Conservation (phyloP, 2,888 invertebrate species). For the Nymphalis urticae region DNA sequence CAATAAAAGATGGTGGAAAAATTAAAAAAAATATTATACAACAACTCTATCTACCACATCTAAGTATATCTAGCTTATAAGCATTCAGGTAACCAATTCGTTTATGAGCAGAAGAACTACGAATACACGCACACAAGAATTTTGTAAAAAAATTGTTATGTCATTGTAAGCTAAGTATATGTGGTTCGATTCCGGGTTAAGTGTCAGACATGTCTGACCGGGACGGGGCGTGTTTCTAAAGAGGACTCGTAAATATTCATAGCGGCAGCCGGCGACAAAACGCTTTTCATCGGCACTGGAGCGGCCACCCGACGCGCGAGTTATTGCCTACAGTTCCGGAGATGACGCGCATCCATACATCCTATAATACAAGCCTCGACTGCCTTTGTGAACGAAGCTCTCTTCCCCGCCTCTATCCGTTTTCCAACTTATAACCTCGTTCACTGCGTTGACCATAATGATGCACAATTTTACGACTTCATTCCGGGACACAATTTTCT, state of each 20-base stretch:
- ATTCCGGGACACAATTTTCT: conserved; percentile 62
- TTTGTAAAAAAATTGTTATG: conserved; percentile 24
- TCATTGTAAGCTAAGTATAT: conserved; percentile 44
- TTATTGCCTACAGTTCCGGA: conserved; percentile 56
- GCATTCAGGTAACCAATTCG: too few relatives aligned
- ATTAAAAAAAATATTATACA: too few relatives aligned
- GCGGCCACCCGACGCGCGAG: conserved; percentile 72
- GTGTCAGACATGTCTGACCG: conserved; percentile 42
- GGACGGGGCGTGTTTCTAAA: conserved; percentile 54
- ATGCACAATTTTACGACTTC: conserved; percentile 52
- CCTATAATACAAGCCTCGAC: conserved; percentile 25
- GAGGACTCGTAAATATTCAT: conserved; percentile 72
- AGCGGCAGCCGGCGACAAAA: conserved; percentile 65
- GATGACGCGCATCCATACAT: conserved; percentile 48
- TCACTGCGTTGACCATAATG: conserved; percentile 35
- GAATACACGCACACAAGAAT: too few relatives aligned
- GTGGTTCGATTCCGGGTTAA: conserved; percentile 44
- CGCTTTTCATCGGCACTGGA: conserved; percentile 59
- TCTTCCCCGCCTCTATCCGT: conserved; percentile 19
- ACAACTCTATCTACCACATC: too few relatives aligned
- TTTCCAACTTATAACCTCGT: conserved; percentile 28
- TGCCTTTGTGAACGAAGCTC: conserved; percentile 20
- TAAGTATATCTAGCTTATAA: too few relatives aligned
- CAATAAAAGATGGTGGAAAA: too few relatives aligned
- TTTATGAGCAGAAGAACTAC: too few relatives aligned